phyloP scores from a whole-genome alignment of 2,113 vertebrate genomes.

The Microtus pennsylvanicus region DNA sequence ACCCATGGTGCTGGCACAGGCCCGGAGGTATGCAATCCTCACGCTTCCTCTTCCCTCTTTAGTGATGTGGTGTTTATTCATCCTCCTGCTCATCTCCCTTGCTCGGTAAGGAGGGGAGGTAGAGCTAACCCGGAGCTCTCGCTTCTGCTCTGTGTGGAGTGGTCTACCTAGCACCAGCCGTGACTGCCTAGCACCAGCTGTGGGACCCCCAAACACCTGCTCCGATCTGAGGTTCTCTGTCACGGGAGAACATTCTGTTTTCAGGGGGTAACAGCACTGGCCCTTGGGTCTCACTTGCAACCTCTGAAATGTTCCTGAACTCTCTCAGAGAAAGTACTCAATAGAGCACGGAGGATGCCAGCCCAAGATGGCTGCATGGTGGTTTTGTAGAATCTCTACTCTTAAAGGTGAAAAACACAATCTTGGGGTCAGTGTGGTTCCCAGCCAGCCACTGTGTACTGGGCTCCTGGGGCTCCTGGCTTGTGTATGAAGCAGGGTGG shows the following conservation, averaged over 20 bases:
- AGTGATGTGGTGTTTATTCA: neutral
- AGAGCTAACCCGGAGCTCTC: neutral
- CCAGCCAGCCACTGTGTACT: accelerated
- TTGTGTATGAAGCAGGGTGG: neutral
- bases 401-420: accelerated
- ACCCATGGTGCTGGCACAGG: accelerated
- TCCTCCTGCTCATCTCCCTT: neutral
- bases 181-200: too few relatives aligned
- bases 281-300: accelerated
- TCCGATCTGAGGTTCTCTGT: neutral
- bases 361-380: accelerated
- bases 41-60: accelerated
- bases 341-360: accelerated
- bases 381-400: neutral
- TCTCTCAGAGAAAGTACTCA: neutral
- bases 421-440: neutral
- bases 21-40: neutral
- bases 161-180: too few relatives aligned
- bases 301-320: accelerated
- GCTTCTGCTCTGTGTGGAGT: too few relatives aligned
- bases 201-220: accelerated
- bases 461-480: neutral
- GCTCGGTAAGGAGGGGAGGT: neutral
- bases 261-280: accelerated
- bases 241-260: accelerated